These are phyloP conservation scores for Pocota personata DNA, from an alignment of 2,888 invertebrate genomes.

Conservation along the genomic window DNA sequence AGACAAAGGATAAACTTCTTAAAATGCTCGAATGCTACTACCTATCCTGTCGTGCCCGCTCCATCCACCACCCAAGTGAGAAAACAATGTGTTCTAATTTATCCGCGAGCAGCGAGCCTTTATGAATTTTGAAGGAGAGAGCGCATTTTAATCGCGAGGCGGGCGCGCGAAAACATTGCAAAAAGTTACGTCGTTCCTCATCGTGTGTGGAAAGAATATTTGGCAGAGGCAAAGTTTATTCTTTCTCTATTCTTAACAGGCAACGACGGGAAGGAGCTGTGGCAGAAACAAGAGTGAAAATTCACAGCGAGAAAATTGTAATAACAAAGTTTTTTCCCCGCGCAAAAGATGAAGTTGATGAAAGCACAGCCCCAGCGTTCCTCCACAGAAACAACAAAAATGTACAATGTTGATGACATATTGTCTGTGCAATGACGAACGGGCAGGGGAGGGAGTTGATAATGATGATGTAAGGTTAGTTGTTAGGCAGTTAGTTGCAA, in stretches of 20 bases:
- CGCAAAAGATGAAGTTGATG: constrained; percentile 53
- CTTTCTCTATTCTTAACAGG: background rate
- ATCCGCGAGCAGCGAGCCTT: constrained; percentile 31
- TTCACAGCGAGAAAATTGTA: constrained; percentile 54
- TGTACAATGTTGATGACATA: constrained; percentile 60
- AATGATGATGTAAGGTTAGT: constrained; percentile 16
- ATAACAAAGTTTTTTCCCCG: constrained; percentile 49
- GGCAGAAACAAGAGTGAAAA: constrained; percentile 49
- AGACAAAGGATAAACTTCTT: background rate
- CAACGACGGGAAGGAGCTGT: background rate
- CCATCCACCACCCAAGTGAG: constrained; percentile 17
- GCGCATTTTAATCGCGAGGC: constrained; percentile 51
- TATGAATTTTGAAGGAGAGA: constrained; percentile 41
- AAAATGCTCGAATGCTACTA: background rate
- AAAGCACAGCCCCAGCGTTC: constrained; percentile 15
- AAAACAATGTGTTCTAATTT: constrained; percentile 67
- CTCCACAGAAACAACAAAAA: background rate
- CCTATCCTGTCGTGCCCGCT: background rate
- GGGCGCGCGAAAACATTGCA: constrained; percentile 3
- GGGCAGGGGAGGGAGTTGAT: background rate
- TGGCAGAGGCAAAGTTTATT: background rate
- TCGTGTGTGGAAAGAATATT: constrained; percentile 16
- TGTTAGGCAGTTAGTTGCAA: background rate
- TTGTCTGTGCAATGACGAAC: constrained; percentile 52
- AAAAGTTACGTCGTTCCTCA: background rate